Percentiles rank a stretch among this genome's conserved stretches.
phyloP scores from a whole-genome alignment of 1,140 invertebrate species.

The Trachelipus rathkii region DNA sequence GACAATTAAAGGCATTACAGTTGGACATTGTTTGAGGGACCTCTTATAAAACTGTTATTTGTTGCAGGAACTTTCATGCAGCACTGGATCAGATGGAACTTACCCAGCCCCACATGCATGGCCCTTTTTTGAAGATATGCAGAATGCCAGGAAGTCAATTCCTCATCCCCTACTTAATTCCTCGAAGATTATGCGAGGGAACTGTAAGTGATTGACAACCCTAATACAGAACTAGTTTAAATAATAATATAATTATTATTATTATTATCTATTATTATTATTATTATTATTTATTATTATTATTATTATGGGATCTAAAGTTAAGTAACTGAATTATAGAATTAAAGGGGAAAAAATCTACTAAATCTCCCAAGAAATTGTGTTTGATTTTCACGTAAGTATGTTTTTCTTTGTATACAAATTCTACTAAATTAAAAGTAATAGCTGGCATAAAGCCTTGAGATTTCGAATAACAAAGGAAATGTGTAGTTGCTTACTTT shows the following conservation, averaged over 20 bases:
- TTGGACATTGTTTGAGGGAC: no score
- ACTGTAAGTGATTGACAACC: constrained; percentile 34
- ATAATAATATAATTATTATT: no score
- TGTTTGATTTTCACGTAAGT: constrained; percentile 38
- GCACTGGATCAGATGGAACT: constrained; percentile 36
- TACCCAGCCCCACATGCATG: constrained; percentile 37
- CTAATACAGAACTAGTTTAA: no score
- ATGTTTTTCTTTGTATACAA: constrained; percentile 12
- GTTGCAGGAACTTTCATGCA: constrained; percentile 32
- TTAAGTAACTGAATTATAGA: constrained; percentile 37
- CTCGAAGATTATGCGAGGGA: constrained; percentile 20
- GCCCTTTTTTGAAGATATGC: constrained; percentile 41
- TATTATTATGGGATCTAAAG: constrained; percentile 32
- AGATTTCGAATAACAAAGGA: no score
- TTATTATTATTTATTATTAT: no score
- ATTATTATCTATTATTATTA: no score
- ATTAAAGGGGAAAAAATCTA: constrained; percentile 28
- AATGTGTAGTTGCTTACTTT: no score
- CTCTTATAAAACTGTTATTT: no score
- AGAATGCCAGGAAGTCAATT: constrained; percentile 33
- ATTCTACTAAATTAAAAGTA: no score
- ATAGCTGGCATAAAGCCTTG: no score
- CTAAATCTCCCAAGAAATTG: constrained; percentile 34
- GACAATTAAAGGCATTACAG: no score
- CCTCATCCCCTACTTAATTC: constrained; percentile 30